A percentile compares a stretch with the other conserved stretches of the same genome.
phyloP scores from a whole-genome alignment of 2,888 invertebrate species.

The Nasonovia ribisnigri region DNA sequence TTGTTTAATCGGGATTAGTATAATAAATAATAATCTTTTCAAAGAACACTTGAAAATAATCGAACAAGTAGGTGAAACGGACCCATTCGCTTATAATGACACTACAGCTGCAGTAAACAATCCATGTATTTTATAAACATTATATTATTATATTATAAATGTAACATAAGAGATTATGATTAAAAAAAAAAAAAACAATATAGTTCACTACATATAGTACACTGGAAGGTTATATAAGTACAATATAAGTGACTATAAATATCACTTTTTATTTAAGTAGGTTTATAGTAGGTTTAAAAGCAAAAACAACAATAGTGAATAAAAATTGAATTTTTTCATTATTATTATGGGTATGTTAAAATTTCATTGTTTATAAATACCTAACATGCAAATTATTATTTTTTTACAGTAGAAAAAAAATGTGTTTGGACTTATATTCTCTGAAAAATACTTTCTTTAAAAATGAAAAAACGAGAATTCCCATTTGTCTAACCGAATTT shows the following conservation, averaged over 20 bases:
- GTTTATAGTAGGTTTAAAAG: background rate
- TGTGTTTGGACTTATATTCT: background rate
- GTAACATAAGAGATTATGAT: background rate
- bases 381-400: background rate
- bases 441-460: background rate
- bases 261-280: background rate
- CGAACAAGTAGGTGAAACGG: background rate
- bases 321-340: background rate
- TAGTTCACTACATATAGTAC: background rate
- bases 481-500: conserved; percentile 10
- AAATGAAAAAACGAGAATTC: conserved; percentile 25
- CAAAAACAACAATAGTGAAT: background rate
- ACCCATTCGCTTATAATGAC: background rate
- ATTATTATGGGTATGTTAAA: background rate
- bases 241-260: background rate
- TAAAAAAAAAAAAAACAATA: background rate
- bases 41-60: background rate
- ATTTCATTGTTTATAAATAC: background rate
- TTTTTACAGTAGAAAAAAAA: background rate
- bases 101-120: background rate
- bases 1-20: background rate
- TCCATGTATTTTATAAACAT: background rate
- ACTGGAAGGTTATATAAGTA: background rate
- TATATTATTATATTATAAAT: background rate
- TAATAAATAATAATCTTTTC: background rate